Evolutionary conservation across 2,888 invertebrate species (phyloP).

Genomic region (Polyommatus icarus): DNA sequence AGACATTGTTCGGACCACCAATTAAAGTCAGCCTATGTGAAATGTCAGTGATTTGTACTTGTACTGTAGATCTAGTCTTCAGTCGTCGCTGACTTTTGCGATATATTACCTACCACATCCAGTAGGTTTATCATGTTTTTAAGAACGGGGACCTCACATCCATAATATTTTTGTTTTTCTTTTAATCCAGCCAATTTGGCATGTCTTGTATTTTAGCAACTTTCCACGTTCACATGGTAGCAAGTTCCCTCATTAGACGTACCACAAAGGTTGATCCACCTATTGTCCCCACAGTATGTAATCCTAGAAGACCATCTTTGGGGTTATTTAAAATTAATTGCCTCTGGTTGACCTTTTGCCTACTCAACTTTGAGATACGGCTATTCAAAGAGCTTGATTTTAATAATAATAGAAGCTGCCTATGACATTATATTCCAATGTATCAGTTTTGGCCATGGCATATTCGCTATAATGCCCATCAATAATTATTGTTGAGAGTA

Average conservation of each 20-base stretch:
- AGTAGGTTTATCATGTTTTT: not conserved
- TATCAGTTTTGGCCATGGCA: not conserved
- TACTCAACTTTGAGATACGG: not conserved
- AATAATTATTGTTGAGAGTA: not conserved
- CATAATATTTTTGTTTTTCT: not conserved
- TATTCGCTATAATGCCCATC: not conserved
- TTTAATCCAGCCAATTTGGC: not conserved
- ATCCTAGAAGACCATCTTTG: not conserved
- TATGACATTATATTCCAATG: not conserved
- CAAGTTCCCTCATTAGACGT: not conserved
- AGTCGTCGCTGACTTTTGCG: not conserved
- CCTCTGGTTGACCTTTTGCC: not conserved
- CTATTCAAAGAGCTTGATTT: not conserved
- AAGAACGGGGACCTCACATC: not conserved
- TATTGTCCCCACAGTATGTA: not conserved
- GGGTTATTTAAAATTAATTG: constrained; percentile 1
- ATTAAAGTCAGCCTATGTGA: constrained; percentile 38
- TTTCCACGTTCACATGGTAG: too few relatives aligned
- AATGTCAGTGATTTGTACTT: constrained; percentile 35
- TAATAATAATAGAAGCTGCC: not conserved
- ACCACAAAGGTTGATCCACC: not conserved
- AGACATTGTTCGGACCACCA: constrained; percentile 36
- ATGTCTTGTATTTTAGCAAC: too few relatives aligned
- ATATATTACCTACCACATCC: not conserved
- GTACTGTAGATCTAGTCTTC: not conserved